Evolutionary conservation across 2,113 vertebrate species (phyloP).

Genomic region (Pycnonotus jocosus): DNA sequence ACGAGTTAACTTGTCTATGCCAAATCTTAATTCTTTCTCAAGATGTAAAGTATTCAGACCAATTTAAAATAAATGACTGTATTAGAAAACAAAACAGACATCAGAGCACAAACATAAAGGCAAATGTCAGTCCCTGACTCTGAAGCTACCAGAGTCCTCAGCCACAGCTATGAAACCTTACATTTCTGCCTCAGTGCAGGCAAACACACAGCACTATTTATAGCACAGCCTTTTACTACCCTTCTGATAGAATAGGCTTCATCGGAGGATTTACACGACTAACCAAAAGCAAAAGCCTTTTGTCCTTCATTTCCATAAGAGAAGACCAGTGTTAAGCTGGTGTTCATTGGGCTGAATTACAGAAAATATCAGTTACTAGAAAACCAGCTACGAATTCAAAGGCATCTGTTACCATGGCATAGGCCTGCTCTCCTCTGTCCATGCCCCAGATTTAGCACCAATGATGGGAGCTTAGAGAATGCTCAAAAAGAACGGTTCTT

Average conservation of each 20-base stretch:
- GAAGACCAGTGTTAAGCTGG: constrained; percentile 40
- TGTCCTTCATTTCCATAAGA: constrained; percentile 36
- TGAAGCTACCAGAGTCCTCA: background rate
- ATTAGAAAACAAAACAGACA: background rate
- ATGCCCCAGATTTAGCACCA: constrained; percentile 48
- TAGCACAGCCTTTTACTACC: constrained; percentile 40
- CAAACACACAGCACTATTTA: constrained; percentile 50
- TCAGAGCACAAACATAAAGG: constrained; percentile 13
- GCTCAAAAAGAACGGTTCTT: background rate
- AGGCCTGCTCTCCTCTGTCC: constrained; percentile 23
- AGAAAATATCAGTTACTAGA: constrained; percentile 50
- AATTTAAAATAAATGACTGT: constrained; percentile 29
- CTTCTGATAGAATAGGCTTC: constrained; percentile 54
- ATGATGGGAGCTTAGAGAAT: constrained; percentile 2
- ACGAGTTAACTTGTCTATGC: background rate
- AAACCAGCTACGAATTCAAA: constrained; percentile 50
- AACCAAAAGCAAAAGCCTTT: constrained; percentile 60
- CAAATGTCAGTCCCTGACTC: constrained; percentile 42
- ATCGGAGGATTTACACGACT: constrained; percentile 43
- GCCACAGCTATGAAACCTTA: background rate
- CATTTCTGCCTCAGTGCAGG: constrained; percentile 40
- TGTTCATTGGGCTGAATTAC: constrained; percentile 22
- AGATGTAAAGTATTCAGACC: background rate
- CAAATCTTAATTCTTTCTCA: background rate
- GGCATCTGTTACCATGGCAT: constrained; percentile 56